phyloP scores from a whole-genome alignment of 2,113 vertebrate species.

The Daphoenositta chrysoptera region DNA sequence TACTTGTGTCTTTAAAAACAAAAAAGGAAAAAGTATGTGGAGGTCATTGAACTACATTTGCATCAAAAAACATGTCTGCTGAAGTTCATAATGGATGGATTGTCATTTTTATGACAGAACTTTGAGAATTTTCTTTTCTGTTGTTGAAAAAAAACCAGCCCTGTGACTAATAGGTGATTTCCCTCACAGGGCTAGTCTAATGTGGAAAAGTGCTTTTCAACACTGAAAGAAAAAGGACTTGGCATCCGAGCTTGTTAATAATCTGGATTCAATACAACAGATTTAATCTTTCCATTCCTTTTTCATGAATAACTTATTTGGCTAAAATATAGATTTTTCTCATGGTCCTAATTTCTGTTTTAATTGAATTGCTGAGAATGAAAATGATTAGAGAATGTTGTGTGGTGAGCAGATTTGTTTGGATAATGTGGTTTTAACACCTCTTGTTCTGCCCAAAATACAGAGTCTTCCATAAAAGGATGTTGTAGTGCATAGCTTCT shows the following conservation, averaged over 20 bases:
- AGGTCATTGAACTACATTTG: not conserved
- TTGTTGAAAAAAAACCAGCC: conserved; percentile 5
- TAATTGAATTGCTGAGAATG: conserved; percentile 35
- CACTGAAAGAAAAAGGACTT: conserved; percentile 6
- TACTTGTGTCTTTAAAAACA: not conserved
- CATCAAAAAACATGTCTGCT: not conserved
- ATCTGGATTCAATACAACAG: conserved; percentile 26
- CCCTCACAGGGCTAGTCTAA: conserved; percentile 29
- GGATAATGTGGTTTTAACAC: conserved; percentile 43
- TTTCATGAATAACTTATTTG: conserved; percentile 11
- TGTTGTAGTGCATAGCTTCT: not conserved
- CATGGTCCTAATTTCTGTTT: conserved; percentile 15
- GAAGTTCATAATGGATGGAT: not conserved
- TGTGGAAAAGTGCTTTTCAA: not conserved
- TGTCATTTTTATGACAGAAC: conserved; percentile 14
- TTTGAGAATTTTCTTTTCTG: conserved; percentile 21
- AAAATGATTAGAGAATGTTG: conserved; percentile 51
- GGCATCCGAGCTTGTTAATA: not conserved
- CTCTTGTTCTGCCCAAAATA: conserved; percentile 25
- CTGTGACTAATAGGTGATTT: conserved; percentile 7
- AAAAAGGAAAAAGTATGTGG: not conserved
- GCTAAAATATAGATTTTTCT: conserved; percentile 34
- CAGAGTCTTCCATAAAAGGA: conserved; percentile 32
- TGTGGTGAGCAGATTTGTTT: conserved; percentile 45
- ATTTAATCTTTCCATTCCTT: conserved; percentile 37